Evolutionary conservation across 2,888 invertebrate species (phyloP), one percentile per base, ranked within the genome.

Genomic region (Megastigmus dorsalis): DNA sequence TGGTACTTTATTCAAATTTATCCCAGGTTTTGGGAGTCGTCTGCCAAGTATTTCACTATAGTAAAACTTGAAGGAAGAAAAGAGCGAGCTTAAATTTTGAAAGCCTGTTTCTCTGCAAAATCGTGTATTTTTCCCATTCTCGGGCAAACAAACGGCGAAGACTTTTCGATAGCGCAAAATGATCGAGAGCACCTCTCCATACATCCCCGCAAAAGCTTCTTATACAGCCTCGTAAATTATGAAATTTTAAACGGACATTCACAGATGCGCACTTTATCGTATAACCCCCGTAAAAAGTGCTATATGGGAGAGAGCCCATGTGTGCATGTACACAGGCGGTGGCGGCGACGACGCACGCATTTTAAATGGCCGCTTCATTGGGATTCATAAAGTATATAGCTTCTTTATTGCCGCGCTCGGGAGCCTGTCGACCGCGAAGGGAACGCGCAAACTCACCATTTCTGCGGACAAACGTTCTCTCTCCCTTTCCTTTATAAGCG

Each of bases 331-430:
- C 30, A 9, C 9, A 30, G n/a, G n/a, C 30, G 33, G 59, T 50
- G 18, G 30, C n/a, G 6, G 20, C 10, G 26, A 57, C 60, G 36
- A 41, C 41, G 38, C 48, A 41, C 30, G 69, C 59, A 69, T 69
- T 60, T 69, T 69, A 69, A 69, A 60, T 23, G 60, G n/a, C 50
- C 52, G 41, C 41, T 48, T 60, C 69, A 60, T 69, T 60, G 36
- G 52, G 38, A 69, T 69, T 69, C 69, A 60, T 69, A 69, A 60
- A 60, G 60, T 52, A 41, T n/a, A n/a, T n/a, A 20, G 60, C 69
- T 60, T 38, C 69, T 69, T 69, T 69, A 69, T 69, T 69, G 69
- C 69, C 69, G 30, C n/a, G n/a, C n/a, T n/a, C n/a, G n/a, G n/a
- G n/a, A n/a, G n/a, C n/a, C n/a, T n/a, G n/a, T n/a, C n/a, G n/a